Evolutionary conservation across 1,140 invertebrate species (phyloP), one percentile per base, ranked within the genome.

Genomic region (Drosophila kepulauana): DNA sequence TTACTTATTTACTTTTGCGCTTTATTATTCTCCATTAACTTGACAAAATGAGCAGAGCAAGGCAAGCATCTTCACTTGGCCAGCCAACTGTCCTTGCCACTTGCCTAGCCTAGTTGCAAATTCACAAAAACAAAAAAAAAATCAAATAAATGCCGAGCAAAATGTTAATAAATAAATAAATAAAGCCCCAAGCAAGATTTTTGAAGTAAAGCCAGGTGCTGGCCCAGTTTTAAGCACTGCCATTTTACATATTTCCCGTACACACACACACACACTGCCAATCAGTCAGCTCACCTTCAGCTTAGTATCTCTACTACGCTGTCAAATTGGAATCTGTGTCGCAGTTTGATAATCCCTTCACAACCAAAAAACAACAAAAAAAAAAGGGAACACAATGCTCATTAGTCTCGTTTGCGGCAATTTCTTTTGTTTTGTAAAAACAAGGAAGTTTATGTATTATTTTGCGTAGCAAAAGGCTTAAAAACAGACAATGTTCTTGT

Each of bases 1-100:
- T 89, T 89, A 81, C 85, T 89, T 89, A 89, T 89, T 90, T 89
- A 89, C 85, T 89, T 88, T 84, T 81, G 81, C 78, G 81, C 80
- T 88, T 89, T 89, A 89, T 89, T 89, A 89, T 89, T 89, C 85
- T 81, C 85, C 85, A 89, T 89, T 89, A 89, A 89, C 81, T 89
- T 89, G 85, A 89, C 85, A 84, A 88, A 88, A 88, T 88, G 81
- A 89, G 82, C 71, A 78, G 66, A 56, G 48, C 28, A 41, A n/a
- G n/a, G n/a, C 46, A 13, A 33, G 35, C 48, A 64, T 56, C 51
- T 57, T 20, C 11, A 20, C 15, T 41, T 59, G 67, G 51, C 46
- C 63, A 10, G 62, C 76, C 76, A 49, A 65, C 45, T 61, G 68
- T 69, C 63, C 69, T 68, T 71, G 73, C 66, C 41, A 49, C 15